phyloP scores from a whole-genome alignment of 2,113 vertebrate species.

The Rissa tridactyla region DNA sequence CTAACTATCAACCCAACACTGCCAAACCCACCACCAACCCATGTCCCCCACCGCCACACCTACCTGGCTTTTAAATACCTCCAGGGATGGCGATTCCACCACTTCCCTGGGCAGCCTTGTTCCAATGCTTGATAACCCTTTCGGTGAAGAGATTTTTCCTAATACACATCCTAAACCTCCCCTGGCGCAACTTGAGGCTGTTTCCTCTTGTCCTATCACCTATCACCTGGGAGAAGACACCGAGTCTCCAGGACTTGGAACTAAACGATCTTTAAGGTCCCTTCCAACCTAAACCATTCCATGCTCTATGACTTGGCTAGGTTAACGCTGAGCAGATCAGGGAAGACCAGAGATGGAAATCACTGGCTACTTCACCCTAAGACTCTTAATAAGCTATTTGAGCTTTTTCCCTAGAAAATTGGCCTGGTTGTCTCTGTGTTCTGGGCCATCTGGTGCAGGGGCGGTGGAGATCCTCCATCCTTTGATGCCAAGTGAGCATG shows the following conservation, averaged over 20 bases:
- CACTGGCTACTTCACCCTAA: background rate
- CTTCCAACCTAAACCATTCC: background rate
- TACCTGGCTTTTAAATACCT: background rate
- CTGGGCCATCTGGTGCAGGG: background rate
- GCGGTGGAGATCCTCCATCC: background rate
- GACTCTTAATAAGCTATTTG: background rate
- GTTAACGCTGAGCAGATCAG: background rate
- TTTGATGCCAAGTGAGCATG: accelerated
- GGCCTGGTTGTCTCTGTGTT: background rate
- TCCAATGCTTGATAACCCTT: background rate
- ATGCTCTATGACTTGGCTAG: background rate
- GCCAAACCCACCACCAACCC: background rate
- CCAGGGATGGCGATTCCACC: background rate
- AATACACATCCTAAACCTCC: background rate
- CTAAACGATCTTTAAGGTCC: background rate
- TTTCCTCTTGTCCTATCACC: background rate
- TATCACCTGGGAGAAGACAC: background rate
- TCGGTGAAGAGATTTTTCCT: background rate
- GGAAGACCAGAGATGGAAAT: background rate
- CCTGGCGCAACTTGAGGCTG: background rate
- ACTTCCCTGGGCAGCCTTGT: background rate
- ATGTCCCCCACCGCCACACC: background rate
- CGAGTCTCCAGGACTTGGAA: background rate
- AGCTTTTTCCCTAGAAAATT: background rate
- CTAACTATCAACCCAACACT: background rate